Base-by-base conservation (phyloP, 2,113 vertebrate species). In the Prochilodus magdalenae region DNA sequence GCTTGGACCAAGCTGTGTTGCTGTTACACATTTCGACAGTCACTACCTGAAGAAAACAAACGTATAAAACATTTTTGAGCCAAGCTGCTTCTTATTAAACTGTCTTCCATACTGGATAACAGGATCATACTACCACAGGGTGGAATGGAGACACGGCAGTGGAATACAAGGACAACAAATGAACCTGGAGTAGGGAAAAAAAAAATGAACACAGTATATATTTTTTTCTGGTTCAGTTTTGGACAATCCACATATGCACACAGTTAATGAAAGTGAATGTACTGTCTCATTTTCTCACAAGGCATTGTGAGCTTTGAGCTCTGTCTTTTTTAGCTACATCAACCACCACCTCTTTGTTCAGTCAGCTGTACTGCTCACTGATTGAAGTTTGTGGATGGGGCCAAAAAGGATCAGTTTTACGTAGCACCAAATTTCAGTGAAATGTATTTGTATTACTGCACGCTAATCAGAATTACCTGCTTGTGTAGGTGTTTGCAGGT, bases 401-500 rank as follows among this genome's bases (percentile, higher is more conserved):
- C 76, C 83, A 76, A 82, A 73, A 75, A 60, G 15, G 13, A 60
- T 51, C 66, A 8, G 27, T 79, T 79, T 53, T 4, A 27, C 40
- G 62, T 60, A 69, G 40, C 85, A 78, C 73, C 77, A 76, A 59
- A 86, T 62, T 66, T 62, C 79, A 70, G 49, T 51, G 27, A 81
- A 62, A 73, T 22, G 4, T 76, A 12, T 70, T 47, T 24, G 12
- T 59, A 13, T 5, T 40, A 30, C 69, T 66, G 77, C 72, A 79
- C 44, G 20, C 65, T 59, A 47, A 83, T 71, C 44, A 49, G 24
- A 60, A 59, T 79, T 22, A 60, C 36, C 55, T 29, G 66, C 22
- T 14, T 10, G 36, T 26, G 36, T 63, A 73, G 65, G 26, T 6
- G 71, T 55, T 80, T 76, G 75, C 72, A 83, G 51, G 24, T 81